Evolutionary conservation across 2,113 vertebrate genomes (phyloP).

Genomic region (Odontophorus gujanensis): DNA sequence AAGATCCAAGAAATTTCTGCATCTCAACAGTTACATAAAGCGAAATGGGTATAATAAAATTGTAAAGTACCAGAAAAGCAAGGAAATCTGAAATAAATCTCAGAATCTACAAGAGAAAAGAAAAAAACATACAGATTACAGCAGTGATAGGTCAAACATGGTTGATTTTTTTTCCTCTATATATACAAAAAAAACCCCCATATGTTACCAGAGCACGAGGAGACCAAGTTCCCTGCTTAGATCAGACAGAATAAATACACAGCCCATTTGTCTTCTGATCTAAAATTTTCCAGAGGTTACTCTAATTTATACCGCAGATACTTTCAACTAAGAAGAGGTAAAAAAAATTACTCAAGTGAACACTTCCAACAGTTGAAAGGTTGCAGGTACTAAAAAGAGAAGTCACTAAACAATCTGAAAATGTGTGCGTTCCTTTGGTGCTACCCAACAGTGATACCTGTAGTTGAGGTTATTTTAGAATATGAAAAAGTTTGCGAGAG

Average conservation of each 20-base stretch:
- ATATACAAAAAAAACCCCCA: not conserved
- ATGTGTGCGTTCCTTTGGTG: not conserved
- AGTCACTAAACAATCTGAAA: not conserved
- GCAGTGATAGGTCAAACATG: not conserved
- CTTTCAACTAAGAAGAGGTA: not conserved
- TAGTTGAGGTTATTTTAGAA: not conserved
- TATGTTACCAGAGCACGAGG: not conserved
- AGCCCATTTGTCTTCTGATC: not conserved
- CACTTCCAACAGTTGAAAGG: not conserved
- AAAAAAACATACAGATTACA: not conserved
- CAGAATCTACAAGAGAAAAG: constrained; percentile 84
- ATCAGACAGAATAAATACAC: not conserved
- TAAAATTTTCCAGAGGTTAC: not conserved
- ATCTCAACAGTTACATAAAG: constrained; percentile 99
- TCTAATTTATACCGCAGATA: not conserved
- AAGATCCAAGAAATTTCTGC: constrained; percentile 98
- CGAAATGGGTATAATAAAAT: constrained; percentile 99
- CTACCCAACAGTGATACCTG: not conserved
- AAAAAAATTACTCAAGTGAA: not conserved
- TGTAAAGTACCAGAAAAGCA: constrained; percentile 97
- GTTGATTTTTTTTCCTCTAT: not conserved
- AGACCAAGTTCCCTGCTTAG: not conserved
- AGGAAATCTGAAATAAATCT: constrained; percentile 98
- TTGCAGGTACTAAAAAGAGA: not conserved
- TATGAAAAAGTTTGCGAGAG: not conserved